phyloP scores from a whole-genome alignment of 2,888 invertebrate species.

The Caenorhabditis sp. region DNA sequence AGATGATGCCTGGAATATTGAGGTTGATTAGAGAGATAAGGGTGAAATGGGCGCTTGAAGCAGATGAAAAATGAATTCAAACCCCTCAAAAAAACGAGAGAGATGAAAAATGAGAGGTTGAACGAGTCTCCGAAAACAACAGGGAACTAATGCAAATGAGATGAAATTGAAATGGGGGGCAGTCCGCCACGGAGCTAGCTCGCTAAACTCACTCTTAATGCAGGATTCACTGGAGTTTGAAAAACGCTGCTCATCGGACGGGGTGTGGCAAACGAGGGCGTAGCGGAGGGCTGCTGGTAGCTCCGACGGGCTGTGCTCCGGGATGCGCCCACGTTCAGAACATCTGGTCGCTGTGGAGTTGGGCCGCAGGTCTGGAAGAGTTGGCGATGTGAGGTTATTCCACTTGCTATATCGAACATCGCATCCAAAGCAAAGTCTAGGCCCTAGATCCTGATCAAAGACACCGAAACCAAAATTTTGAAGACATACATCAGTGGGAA shows the following conservation, averaged over 20 bases:
- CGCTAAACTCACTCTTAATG: slow-evolving; percentile 14
- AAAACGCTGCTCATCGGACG: slow-evolving; percentile 15
- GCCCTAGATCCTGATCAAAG: too few species aligned
- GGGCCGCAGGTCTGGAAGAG: slow-evolving; percentile 18
- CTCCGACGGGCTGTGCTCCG: slow-evolving; percentile 1
- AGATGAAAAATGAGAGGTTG: too few species aligned
- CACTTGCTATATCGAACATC: too few species aligned
- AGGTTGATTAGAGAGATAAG: too few species aligned
- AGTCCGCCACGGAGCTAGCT: neutral
- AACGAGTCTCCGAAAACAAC: too few species aligned
- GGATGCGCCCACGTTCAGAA: slow-evolving; percentile 10
- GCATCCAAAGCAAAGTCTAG: too few species aligned
- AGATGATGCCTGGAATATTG: too few species aligned
- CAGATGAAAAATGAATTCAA: neutral
- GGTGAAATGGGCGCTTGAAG: too few species aligned
- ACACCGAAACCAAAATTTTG: too few species aligned
- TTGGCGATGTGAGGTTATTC: neutral
- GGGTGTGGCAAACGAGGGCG: neutral
- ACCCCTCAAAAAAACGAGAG: neutral
- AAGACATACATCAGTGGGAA: too few species aligned
- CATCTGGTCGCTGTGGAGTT: slow-evolving; percentile 39
- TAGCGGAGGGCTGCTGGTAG: slow-evolving; percentile 4
- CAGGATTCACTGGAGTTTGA: slow-evolving; percentile 5
- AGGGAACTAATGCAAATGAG: too few species aligned
- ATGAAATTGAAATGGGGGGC: too few species aligned